Evolutionary conservation across 2,888 invertebrate species (phyloP).

Genomic region (Drosophila bunnanda): DNA sequence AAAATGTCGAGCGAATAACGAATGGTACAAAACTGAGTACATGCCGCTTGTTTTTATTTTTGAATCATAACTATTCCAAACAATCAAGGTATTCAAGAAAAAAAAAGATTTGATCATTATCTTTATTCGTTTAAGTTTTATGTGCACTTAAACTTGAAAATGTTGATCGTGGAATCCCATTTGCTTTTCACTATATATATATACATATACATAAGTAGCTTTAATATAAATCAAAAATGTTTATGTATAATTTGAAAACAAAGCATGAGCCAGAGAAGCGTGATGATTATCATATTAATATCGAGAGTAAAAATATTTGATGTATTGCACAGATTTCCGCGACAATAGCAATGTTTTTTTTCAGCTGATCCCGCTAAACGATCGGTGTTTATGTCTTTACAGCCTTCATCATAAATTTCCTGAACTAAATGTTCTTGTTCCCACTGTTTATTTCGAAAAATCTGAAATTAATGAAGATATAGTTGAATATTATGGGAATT

Average conservation of each 20-base stretch:
- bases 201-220: too few species aligned
- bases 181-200: too few species aligned
- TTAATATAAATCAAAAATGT: too few species aligned
- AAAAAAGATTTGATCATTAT: too few species aligned
- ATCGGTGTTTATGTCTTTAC: conserved; percentile 87
- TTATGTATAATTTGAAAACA: background rate
- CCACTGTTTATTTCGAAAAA: conserved; percentile 88
- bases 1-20: too few species aligned
- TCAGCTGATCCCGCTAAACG: conserved; percentile 84
- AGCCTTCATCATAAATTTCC: conserved; percentile 90
- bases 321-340: conserved; percentile 90
- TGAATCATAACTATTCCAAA: too few species aligned
- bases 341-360: conserved; percentile 90
- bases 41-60: too few species aligned
- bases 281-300: conserved; percentile 71
- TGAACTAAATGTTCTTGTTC: conserved; percentile 87
- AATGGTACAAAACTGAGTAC: too few species aligned
- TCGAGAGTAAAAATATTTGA: conserved; percentile 66
- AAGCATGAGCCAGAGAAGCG: background rate
- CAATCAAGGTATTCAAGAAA: too few species aligned
- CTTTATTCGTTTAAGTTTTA: too few species aligned
- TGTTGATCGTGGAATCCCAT: too few species aligned
- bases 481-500: background rate
- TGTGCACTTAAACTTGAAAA: too few species aligned
- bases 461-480: conserved; percentile 79